Base-by-base conservation (phyloP, 2,797 vertebrate genomes). In the Sardinella longiceps region DNA sequence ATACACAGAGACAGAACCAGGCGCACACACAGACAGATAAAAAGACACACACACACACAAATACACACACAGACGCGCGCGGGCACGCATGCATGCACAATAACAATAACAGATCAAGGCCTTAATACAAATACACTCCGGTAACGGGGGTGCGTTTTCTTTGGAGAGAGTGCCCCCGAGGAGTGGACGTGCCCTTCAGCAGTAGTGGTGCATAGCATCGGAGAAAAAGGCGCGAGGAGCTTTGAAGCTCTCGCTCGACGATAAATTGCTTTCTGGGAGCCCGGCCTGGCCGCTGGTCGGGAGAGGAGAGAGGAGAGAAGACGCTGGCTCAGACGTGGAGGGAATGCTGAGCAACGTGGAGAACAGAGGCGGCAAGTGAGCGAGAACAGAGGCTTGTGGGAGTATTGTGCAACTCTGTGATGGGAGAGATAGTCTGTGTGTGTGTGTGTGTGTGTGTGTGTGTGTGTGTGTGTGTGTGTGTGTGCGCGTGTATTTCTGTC, bases 181-280 rank as follows among this genome's bases (percentile, higher is more conserved):
- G 23, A 11, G 25, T 12, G 58, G 9, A 12, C n/a, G 58, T 14
- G 56, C 56, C 56, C 56, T 60, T 60, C 58, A 28, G 58, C n/a
- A n/a, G 25, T 25, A 25, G 58, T 25, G 58, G 51, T 20, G 51
- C 51, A 18, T 53, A 53, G 20, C 20, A 18, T 18, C 7, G 58
- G 1, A n/a, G 58, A 60, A 25, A 25, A 2, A 25, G 58, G 23
- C 25, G 25, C n/a, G 1, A 3, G 9, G 10, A 28, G 60, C 60
- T n/a, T 11, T 28, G 25, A 28, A 25, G 58, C 58, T 63, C 58
- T 28, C 6, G 53, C 9, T 37, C 80, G 83, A 46, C 48, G 43
- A 45, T 80, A 83, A 87, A 85, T 83, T 81, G 63, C 83, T 53
- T 60, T 60, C 81, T 82, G 6, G 3, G 58, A 63, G 60, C 7